Evolutionary conservation across 2,113 vertebrate species (phyloP), one percentile per base, ranked within the genome.

Genomic region (Microtus oregoni): DNA sequence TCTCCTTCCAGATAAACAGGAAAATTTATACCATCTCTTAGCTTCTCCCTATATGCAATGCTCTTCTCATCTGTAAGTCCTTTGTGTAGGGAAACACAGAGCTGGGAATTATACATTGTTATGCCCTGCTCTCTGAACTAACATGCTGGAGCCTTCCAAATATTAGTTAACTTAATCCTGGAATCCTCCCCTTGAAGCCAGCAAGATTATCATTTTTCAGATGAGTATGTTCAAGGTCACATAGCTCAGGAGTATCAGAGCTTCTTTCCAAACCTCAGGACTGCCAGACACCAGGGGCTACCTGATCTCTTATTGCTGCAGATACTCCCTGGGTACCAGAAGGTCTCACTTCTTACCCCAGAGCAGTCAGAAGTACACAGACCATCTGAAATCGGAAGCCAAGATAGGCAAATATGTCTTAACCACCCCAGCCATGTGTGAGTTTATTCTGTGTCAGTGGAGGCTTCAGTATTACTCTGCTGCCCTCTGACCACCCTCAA

Each of bases 221-320:
- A 78, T 70, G 73, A 89, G 82, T 82, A 83, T 76, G 52, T 12
- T 70, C 87, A 95, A 90, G 65, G 50, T 75, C 87, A 32, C 63
- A 20, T 28, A 32, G 86, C 52, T 88, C 17, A 1, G 32, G 63
- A 15, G 7, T 63, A 3, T 90, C 44, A 44, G 82, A 90, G 75
- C 41, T 65, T 55, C 47, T 78, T 94, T 82, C 92, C 61, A 28
- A 83, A 38, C 67, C 55, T 79, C 75, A 50, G 35, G 28, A 68
- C 70, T 90, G 13, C 50, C 58, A 30, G n/a, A 35, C 30, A 38
- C 41, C 15, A 67, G 10, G 89, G 24, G 14, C 65, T 38, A 1
- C 68, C 63, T 35, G 0, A 47, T 26, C 0, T 68, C 87, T 87
- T 83, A 30, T 90, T 41, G 17, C n/a, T 61, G 0, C 24, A 63